Evolutionary conservation across 2,113 vertebrate species (phyloP), one percentile per base, ranked within the genome.

Genomic region (Rallus limicola): DNA sequence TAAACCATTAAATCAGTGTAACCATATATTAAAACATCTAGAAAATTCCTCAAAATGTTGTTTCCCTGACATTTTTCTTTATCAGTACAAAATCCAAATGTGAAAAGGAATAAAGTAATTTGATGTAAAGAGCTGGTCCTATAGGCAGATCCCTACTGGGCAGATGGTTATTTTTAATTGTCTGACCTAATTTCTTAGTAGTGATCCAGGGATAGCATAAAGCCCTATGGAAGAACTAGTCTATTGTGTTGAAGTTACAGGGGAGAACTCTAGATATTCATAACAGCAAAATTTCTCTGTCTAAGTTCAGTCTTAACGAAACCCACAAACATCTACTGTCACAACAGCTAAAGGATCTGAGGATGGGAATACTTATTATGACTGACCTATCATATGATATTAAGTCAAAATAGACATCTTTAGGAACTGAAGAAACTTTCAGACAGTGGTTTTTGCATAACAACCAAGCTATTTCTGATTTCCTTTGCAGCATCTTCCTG

Each of bases 161-260:
- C 81, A 97, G 88, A 95, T 87, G 91, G 93, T 81, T 97, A 97
- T 97, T 97, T 98, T 98, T 97, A 98, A 96, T 95, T 95, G 78
- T 68, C 72, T 97, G 97, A 98, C 96, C 97, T 96, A 97, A 95
- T 97, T 98, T 93, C 56, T 93, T 65, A 79, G n/a, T 50, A 62
- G 88, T 76, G 69, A 94, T 97, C 56, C 71, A 95, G 87, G 83
- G 88, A 96, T 83, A 97, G 34, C 65, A 95, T 10, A 95, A 96
- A 97, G 55, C 85, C 59, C 50, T 90, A 26, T 86, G 65, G 48
- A 96, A 14, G 53, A 90, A 78, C 78, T 5, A 18, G 48, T 81
- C 70, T 89, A 86, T 93, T 91, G 84, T 46, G 33, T 21, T 72
- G 71, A 83, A 88, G 75, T 65, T 79, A 86, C 17, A 70, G 72